Evolutionary conservation across 2,888 invertebrate species (phyloP), one percentile per base, ranked within the genome.

Genomic region (Galeruca laticollis): DNA sequence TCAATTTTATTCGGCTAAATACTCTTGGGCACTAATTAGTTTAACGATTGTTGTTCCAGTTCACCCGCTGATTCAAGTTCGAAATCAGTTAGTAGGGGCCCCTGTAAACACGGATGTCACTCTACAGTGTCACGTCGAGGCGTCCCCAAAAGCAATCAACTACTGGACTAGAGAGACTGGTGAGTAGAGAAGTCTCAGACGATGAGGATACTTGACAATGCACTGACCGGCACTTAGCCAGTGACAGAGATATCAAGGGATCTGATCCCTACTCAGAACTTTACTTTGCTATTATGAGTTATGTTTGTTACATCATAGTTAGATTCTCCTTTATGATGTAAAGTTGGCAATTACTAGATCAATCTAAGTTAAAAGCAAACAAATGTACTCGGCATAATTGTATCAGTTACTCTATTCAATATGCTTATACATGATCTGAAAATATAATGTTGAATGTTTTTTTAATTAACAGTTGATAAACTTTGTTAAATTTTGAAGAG

Each of bases 71-170:
- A 95, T 96, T 80, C 95, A 95, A 90, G 96, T 96, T 79, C 95
- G 95, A 80, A 96, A 95, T 88, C 96, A 96, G 88, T 89, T 96
- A 84, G 95, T 96, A 74, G 96, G 96, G 40, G 95, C 95, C 71
- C 95, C 95, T 65, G 90, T 92, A 77, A 92, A 93, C 79, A 94
- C 94, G 76, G 93, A 95, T 86, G 95, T 96, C 83, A 93, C 93
- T 71, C 89, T 96, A 79, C 93, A 94, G 85, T 90, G 90, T 80
- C 93, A 94, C 84, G 95, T 96, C 70, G 96, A 96, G 85, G 96
- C 96, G 68, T 96, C 95, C 68, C 96, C 96, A 43, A 95, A 95
- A 87, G 94, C 96, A 83, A 96, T 96, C 88, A 96, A 96, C 89
- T 96, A 95, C 86, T 96, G 96, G 96, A 95, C 94, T 73, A 91